Evolutionary conservation across 2,888 invertebrate species (phyloP).

Genomic region (Ennomos erosarius): DNA sequence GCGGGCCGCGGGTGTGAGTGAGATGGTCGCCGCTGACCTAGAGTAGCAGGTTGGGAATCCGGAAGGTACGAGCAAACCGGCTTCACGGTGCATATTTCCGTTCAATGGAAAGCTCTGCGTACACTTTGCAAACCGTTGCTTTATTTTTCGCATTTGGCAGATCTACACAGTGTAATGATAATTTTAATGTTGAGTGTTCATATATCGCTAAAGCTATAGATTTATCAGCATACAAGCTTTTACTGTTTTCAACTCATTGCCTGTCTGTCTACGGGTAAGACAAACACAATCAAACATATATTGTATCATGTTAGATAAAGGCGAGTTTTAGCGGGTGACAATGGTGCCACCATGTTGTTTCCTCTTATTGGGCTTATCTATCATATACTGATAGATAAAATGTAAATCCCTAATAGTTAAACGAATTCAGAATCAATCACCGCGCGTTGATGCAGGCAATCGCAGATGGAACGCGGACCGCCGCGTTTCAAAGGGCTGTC

Average conservation of each 20-base stretch:
- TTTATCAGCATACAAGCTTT: conserved; percentile 8
- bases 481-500: conserved; percentile 43
- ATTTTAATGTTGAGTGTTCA: conserved; percentile 24
- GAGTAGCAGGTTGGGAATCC: conserved; percentile 84
- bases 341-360: too few species aligned
- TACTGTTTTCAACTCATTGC: conserved; percentile 3
- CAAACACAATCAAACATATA: too few species aligned
- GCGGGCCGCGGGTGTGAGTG: conserved; percentile 62
- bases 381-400: too few species aligned
- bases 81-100: conserved; percentile 81
- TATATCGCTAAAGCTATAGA: conserved; percentile 22
- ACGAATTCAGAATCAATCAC: background rate
- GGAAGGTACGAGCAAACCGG: conserved; percentile 82
- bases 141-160: conserved; percentile 46
- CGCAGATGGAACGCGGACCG: conserved; percentile 3
- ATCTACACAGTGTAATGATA: conserved; percentile 45
- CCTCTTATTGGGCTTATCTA: too few species aligned
- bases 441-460: background rate
- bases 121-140: conserved; percentile 60
- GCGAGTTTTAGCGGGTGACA: too few species aligned
- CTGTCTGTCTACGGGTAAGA: background rate
- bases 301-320: too few species aligned
- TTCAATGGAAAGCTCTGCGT: conserved; percentile 82
- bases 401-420: background rate
- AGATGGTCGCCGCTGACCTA: conserved; percentile 73